Conservation (phyloP, 2,113 vertebrate species). For the Clarias macrocephalus region DNA sequence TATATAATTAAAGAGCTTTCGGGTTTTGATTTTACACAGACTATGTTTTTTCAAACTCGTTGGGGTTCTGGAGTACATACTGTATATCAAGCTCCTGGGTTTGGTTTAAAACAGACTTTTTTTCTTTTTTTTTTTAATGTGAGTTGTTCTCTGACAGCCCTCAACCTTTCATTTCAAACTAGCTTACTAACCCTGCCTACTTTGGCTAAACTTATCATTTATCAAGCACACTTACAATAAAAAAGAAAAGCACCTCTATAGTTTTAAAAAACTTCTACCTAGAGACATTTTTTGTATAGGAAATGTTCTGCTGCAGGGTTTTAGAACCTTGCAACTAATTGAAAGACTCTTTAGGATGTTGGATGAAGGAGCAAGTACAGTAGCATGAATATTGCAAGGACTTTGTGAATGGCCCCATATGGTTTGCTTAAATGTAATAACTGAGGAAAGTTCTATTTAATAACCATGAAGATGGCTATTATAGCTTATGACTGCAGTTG, state of each 20-base stretch:
- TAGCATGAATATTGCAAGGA: no score
- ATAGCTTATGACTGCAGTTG: no score
- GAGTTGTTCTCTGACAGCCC: background rate
- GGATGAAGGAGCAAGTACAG: background rate
- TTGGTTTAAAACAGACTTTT: background rate
- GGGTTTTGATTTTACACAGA: conserved; percentile 12
- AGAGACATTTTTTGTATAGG: background rate
- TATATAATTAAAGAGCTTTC: conserved; percentile 22
- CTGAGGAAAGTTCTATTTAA: no score
- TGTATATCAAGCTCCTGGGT: background rate
- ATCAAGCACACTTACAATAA: background rate
- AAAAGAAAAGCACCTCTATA: background rate
- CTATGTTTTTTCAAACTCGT: background rate
- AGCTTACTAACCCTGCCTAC: background rate
- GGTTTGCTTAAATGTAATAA: no score
- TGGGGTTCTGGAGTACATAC: background rate
- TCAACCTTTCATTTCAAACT: background rate
- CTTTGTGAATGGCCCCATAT: no score
- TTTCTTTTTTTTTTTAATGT: background rate
- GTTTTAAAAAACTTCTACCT: background rate
- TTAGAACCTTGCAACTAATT: background rate
- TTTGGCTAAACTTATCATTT: background rate
- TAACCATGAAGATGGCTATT: no score
- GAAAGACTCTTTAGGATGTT: background rate
- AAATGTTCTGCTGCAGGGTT: background rate